phyloP scores from a whole-genome alignment of 2,113 vertebrate genomes.

The Hippopotamus amphibius region DNA sequence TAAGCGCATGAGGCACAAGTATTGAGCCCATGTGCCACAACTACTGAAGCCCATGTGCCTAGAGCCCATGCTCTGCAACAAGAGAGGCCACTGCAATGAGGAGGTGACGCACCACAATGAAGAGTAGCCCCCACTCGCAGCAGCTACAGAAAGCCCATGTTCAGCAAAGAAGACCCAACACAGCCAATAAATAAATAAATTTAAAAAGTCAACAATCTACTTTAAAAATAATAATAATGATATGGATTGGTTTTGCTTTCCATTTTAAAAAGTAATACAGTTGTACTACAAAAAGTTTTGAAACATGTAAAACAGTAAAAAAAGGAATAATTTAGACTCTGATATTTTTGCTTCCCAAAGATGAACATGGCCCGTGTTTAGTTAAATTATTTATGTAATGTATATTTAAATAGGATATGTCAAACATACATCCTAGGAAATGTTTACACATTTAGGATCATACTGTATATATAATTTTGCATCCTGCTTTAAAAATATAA shows the following conservation, averaged over 20 bases:
- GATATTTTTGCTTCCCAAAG: background rate
- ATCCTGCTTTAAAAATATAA: background rate
- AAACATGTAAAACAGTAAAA: background rate
- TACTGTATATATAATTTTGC: background rate
- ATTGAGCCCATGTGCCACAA: too few relatives aligned
- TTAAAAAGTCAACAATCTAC: too few relatives aligned
- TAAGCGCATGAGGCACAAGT: too few relatives aligned
- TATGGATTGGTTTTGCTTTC: background rate
- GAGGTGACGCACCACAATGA: too few relatives aligned
- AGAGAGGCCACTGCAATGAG: too few relatives aligned
- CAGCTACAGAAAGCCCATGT: too few relatives aligned
- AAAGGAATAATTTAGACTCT: background rate
- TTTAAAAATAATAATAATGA: too few relatives aligned
- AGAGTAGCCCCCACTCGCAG: too few relatives aligned
- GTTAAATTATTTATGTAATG: background rate
- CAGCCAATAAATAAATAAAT: too few relatives aligned
- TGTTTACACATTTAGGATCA: background rate
- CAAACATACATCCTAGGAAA: background rate
- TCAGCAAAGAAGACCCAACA: too few relatives aligned
- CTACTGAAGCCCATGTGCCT: too few relatives aligned
- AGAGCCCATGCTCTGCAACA: too few relatives aligned
- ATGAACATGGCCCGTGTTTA: background rate
- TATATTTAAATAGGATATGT: rapidly evolving
- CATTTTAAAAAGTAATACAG: background rate
- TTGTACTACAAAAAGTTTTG: background rate